A percentile compares a stretch with the other conserved stretches of the same genome.
These are phyloP conservation scores for Formica selysi DNA, from an alignment of 1,140 invertebrate species.

Conservation along the genomic window DNA sequence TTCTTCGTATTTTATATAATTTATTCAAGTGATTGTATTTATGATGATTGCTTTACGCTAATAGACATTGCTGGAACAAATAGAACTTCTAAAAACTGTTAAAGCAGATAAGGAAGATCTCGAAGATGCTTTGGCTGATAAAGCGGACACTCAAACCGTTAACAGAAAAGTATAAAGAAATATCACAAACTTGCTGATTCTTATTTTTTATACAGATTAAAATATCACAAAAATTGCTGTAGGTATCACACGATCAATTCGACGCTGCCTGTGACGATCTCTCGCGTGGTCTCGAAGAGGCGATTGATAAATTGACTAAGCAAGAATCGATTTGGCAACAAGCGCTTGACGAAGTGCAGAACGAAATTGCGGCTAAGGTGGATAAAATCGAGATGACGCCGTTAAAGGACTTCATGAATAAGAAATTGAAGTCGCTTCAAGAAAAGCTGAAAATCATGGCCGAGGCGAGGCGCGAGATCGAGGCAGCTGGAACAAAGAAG, in stretches of 20 bases:
- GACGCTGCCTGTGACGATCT: slow-evolving; percentile 89
- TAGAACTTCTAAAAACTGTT: slow-evolving; percentile 86
- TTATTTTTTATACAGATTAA: background rate
- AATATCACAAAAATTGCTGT: background rate
- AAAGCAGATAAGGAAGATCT: slow-evolving; percentile 90
- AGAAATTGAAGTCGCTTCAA: slow-evolving; percentile 88
- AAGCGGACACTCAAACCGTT: slow-evolving; percentile 89
- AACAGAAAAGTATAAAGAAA: slow-evolving; percentile 86
- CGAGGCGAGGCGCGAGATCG: slow-evolving; percentile 87
- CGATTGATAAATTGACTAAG: slow-evolving; percentile 88
- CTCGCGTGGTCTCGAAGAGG: slow-evolving; percentile 88
- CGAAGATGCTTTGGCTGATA: slow-evolving; percentile 90
- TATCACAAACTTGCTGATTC: background rate
- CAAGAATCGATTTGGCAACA: slow-evolving; percentile 85
- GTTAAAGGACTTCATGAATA: slow-evolving; percentile 89
- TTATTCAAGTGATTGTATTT: background rate
- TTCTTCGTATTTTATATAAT: background rate
- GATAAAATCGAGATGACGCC: slow-evolving; percentile 90
- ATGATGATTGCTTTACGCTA: background rate
- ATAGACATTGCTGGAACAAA: slow-evolving; percentile 86
- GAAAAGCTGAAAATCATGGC: slow-evolving; percentile 88
- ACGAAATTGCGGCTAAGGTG: slow-evolving; percentile 89
- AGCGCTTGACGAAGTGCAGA: slow-evolving; percentile 89
- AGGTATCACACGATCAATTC: slow-evolving; percentile 90
- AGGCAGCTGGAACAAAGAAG: slow-evolving; percentile 90